phyloP scores from a whole-genome alignment of 2,797 vertebrate species.

The Malurus splendens region DNA sequence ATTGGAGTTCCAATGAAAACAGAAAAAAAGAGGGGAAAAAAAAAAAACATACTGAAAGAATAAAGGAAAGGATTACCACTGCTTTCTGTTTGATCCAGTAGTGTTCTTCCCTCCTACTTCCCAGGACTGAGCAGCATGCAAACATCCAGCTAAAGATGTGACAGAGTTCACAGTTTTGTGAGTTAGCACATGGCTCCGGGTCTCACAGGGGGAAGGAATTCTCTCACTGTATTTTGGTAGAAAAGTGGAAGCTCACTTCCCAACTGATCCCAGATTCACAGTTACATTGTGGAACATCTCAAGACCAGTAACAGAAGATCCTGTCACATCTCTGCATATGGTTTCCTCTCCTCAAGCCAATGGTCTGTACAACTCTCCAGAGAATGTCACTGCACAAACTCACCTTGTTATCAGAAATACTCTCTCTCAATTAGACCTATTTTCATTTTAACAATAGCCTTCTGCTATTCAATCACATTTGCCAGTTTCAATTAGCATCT shows the following conservation, averaged over 20 bases:
- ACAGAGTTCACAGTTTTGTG: background rate
- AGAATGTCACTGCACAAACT: background rate
- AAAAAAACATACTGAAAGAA: background rate
- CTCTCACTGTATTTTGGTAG: background rate
- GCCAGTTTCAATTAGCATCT: background rate
- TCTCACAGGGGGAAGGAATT: background rate
- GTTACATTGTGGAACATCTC: background rate
- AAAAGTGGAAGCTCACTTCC: background rate
- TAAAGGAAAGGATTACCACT: background rate
- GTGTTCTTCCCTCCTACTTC: background rate
- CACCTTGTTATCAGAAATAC: background rate
- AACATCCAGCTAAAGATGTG: background rate
- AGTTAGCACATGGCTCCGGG: background rate
- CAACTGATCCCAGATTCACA: background rate
- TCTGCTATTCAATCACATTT: background rate
- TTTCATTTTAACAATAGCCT: background rate
- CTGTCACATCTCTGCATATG: fast-evolving
- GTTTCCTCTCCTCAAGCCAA: background rate
- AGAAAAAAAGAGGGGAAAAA: background rate
- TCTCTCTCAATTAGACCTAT: background rate
- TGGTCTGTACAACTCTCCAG: background rate
- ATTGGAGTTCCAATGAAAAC: background rate
- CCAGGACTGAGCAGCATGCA: background rate
- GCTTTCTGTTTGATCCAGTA: background rate
- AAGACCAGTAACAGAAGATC: background rate